Percentiles rank a stretch among this genome's conserved stretches.
These are phyloP conservation scores for Orthosia incerta DNA, from an alignment of 2,888 invertebrate species.

Conservation along the genomic window DNA sequence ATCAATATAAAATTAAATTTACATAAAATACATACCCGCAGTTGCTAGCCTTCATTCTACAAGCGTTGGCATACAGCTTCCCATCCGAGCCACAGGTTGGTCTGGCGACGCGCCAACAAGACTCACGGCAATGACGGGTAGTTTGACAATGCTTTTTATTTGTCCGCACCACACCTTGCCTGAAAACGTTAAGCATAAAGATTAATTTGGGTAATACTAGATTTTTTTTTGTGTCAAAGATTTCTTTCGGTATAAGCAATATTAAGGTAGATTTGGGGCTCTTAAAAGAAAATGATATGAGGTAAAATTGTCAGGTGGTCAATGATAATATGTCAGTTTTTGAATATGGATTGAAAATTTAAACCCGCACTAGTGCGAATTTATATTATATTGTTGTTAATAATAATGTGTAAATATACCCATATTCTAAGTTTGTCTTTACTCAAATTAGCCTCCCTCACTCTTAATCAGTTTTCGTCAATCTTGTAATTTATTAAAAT, in stretches of 20 bases:
- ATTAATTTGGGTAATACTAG: slow-evolving; percentile 3
- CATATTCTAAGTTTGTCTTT: too few relatives aligned
- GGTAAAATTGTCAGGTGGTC: not conserved
- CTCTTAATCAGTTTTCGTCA: too few relatives aligned
- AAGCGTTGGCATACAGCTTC: slow-evolving; percentile 96
- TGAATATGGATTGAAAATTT: too few relatives aligned
- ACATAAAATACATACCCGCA: slow-evolving; percentile 92
- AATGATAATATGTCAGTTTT: not conserved
- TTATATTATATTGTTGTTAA: too few relatives aligned
- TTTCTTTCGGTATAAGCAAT: not conserved
- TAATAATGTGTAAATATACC: too few relatives aligned
- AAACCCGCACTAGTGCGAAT: too few relatives aligned
- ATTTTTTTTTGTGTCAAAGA: not conserved
- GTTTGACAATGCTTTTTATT: slow-evolving; percentile 98
- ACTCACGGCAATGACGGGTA: slow-evolving; percentile 97
- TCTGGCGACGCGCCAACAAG: slow-evolving; percentile 97
- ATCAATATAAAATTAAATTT: not conserved
- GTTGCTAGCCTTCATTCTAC: slow-evolving; percentile 97
- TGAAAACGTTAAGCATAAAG: slow-evolving; percentile 77
- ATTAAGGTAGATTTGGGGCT: not conserved
- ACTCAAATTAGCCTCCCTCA: too few relatives aligned
- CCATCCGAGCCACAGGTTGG: slow-evolving; percentile 98
- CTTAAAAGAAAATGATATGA: not conserved
- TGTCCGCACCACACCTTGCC: slow-evolving; percentile 96
- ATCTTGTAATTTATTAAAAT: too few relatives aligned